Evolutionary conservation across 2,888 invertebrate genomes (phyloP).

Genomic region (Spodoptera littoralis): DNA sequence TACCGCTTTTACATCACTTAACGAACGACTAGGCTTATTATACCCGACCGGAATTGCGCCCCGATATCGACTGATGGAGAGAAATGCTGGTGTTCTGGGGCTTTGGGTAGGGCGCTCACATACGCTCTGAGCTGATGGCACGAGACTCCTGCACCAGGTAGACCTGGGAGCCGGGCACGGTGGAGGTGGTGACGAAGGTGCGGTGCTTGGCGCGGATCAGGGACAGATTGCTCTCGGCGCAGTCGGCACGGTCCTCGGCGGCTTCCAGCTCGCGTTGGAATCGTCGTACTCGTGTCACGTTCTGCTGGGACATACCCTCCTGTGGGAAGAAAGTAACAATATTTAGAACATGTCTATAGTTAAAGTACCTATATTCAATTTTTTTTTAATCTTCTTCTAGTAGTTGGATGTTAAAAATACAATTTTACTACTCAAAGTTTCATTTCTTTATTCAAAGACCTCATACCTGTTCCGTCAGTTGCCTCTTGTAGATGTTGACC

Average conservation of each 20-base stretch:
- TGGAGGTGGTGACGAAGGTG: conserved; percentile 98
- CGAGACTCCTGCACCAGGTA: conserved; percentile 96
- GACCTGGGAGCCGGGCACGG: conserved; percentile 97
- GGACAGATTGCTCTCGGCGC: conserved; percentile 97
- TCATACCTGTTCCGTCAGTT: conserved; percentile 95
- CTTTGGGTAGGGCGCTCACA: conserved; percentile 68
- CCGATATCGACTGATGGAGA: conserved; percentile 76
- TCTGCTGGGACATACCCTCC: conserved; percentile 97
- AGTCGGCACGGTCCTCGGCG: conserved; percentile 98
- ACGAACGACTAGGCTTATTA: conserved; percentile 85
- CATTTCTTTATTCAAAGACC: not conserved
- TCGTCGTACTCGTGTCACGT: conserved; percentile 98
- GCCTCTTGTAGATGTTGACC: conserved; percentile 98
- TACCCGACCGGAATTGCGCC: conserved; percentile 87
- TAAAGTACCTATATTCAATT: no score
- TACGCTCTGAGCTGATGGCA: conserved; percentile 87
- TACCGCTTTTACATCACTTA: conserved; percentile 76
- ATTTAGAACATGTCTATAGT: no score
- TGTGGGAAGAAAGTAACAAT: conserved; percentile 69
- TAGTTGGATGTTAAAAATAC: no score
- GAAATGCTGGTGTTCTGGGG: conserved; percentile 84
- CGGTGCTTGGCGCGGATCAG: conserved; percentile 99
- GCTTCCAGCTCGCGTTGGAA: conserved; percentile 99
- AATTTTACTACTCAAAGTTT: no score
- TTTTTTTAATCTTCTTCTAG: no score